Evolutionary conservation across 2,888 invertebrate genomes (phyloP).

Genomic region (Himalopsyche tibetana): DNA sequence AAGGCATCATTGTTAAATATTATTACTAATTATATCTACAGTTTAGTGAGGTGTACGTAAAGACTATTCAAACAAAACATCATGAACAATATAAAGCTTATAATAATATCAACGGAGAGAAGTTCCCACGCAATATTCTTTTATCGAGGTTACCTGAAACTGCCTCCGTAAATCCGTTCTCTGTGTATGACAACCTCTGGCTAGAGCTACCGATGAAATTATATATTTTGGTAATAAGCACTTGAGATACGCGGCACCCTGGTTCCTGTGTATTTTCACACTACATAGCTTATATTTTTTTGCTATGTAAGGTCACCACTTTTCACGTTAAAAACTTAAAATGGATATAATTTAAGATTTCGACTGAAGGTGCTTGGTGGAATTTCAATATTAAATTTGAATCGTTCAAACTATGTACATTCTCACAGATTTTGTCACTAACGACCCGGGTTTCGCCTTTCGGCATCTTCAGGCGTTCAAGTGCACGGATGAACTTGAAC

Average conservation of each 20-base stretch:
- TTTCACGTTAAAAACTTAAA: neutral
- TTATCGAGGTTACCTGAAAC: neutral
- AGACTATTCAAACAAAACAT: slow-evolving; percentile 45
- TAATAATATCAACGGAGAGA: neutral
- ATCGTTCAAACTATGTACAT: no score
- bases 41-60: slow-evolving; percentile 4
- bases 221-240: neutral
- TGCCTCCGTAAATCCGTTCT: neutral
- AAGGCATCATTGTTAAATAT: slow-evolving; percentile 34
- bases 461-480: no score
- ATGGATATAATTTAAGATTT: no score
- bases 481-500: no score
- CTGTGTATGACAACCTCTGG: neutral
- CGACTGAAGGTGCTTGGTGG: no score
- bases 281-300: neutral
- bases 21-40: slow-evolving; percentile 5
- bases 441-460: no score
- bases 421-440: no score
- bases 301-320: neutral
- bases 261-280: neutral
- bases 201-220: neutral
- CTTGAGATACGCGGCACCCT: neutral
- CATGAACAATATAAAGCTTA: slow-evolving; percentile 1
- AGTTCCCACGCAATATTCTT: neutral
- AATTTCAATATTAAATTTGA: no score